Evolutionary conservation across 53 echinoderm and acorn worm species (phyloP), one percentile per base, ranked within the genome.

Genomic region (Actinopyga echinites): DNA sequence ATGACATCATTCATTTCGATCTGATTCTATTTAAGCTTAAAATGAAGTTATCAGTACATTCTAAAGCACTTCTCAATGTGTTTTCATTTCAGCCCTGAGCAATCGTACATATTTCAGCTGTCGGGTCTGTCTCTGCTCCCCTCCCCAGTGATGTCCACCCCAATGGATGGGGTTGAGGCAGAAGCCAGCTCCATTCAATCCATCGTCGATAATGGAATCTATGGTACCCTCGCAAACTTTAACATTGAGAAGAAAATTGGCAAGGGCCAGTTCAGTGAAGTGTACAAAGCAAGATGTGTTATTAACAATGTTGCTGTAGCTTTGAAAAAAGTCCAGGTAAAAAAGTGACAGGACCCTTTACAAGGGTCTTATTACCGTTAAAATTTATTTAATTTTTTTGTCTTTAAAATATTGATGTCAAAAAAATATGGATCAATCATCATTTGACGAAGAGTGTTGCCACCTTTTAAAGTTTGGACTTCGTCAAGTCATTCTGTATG

Each of bases 181-280:
- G 62, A 80, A n/a, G 81, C 62, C 82, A 83, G 35, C 55, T 22
- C 55, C 65, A 65, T 79, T 43, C 83, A 65, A 2, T 69, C 85
- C 29, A 37, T 69, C 26, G 80, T 80, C n/a, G 85, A 85, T 71
- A 77, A 83, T 6, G 88, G 86, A 59, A 88, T 87, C 55, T 95
- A 92, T 63, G 79, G 83, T 42, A 85, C 42, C 59, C 89, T 97
- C 23, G 85, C 69, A 0, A 94, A 97, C 87, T 97, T 97, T 44
- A 56, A 21, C 58, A 86, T 97, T 20, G 92, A 97, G 80, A 97
- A 97, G 92, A 94, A 92, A 64, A 95, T 97, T 9, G 97, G 97
- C 80, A 94, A 92, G 65, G 97, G 97, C 21, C 97, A 97, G 79
- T 97, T 97, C 83, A 97, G 97, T 79, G 97, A 86, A 79, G 97